A percentile compares a stretch with the other conserved stretches of the same genome.
phyloP scores from a whole-genome alignment of 2,888 invertebrate species.

The Tanypteryx hageni region DNA sequence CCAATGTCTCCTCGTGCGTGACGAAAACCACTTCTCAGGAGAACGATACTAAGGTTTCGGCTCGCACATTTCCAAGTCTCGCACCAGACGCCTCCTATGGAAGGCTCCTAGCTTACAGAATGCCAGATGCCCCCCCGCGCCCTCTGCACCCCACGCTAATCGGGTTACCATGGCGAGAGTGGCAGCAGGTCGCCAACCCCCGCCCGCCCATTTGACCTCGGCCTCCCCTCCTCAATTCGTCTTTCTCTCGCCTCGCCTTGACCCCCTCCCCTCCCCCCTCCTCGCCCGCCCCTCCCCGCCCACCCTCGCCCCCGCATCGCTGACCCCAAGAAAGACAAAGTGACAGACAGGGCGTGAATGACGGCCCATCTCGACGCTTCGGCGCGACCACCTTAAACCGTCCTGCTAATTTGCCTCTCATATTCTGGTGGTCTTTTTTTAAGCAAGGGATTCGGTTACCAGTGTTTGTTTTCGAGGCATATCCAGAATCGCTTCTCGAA shows the following conservation, averaged over 20 bases:
- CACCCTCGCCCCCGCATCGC: neutral
- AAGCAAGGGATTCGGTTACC: too few species aligned
- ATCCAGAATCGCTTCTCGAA: too few species aligned
- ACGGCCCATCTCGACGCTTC: too few species aligned
- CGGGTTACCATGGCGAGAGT: neutral
- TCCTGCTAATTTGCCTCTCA: too few species aligned
- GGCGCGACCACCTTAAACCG: too few species aligned
- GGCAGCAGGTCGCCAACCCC: slow-evolving; percentile 14
- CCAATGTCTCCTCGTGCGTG: neutral
- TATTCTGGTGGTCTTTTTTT: too few species aligned
- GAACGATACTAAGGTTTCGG: slow-evolving; percentile 27
- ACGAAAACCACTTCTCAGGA: slow-evolving; percentile 39
- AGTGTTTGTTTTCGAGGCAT: too few species aligned
- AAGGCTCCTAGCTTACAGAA: neutral
- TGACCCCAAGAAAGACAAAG: too few species aligned
- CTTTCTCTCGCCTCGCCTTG: neutral
- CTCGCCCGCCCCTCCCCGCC: neutral
- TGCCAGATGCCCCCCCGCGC: too few species aligned
- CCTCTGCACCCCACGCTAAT: neutral
- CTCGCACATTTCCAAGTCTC: neutral
- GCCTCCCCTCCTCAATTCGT: neutral
- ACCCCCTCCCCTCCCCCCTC: neutral
- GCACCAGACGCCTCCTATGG: neutral
- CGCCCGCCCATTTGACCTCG: neutral
- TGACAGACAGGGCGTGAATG: too few species aligned